Evolutionary conservation across 2,888 invertebrate genomes (phyloP), one percentile per base, ranked within the genome.

Genomic region (Calliphora vomitoria): DNA sequence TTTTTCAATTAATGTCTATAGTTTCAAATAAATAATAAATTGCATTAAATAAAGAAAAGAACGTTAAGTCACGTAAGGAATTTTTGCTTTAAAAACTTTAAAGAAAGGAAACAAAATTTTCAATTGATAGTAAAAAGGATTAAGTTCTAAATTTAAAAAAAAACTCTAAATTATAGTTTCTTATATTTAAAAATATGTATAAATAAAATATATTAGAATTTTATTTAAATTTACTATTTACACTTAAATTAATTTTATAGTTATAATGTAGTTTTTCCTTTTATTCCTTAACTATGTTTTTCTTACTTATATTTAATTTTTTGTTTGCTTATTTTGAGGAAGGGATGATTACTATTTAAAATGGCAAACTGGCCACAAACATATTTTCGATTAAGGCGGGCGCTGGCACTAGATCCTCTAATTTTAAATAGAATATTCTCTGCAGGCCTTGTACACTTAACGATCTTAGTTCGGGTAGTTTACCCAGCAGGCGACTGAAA

Each of bases 321-420:
- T 79, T 31, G 25, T 66, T 71, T 11, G 47, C 0, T 69, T 44
- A 44, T 44, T 50, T 15, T n/a, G n/a, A 50, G 50, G 50, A 50
- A 10, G 53, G 60, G 38, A 53, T 20, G 20, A 31, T 41, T 18
- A 41, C 35, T 35, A 85, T 89, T 95, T 96, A 98, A 94, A 98
- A 98, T 90, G 99, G 99, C 93, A 99, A 95, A 94, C 97, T 98
- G 93, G 98, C 97, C 91, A 98, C 97, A 94, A 98, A 99, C 97
- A 98, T 97, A 93, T 97, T 98, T 94, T 98, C 98, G 92, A 99
- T 98, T 90, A 98, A 95, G 13, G 98, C 97, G 74, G 98, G 98
- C 84, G 98, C 97, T 35, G 98, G 98, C 88, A 98, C 98, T 91
- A 98, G 95, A 94, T 98, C 98, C 94, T 98, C 98, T 78, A 98